These are phyloP conservation scores for Tachypleus tridentatus DNA, from an alignment of 1,140 invertebrate species.

Conservation along the genomic window DNA sequence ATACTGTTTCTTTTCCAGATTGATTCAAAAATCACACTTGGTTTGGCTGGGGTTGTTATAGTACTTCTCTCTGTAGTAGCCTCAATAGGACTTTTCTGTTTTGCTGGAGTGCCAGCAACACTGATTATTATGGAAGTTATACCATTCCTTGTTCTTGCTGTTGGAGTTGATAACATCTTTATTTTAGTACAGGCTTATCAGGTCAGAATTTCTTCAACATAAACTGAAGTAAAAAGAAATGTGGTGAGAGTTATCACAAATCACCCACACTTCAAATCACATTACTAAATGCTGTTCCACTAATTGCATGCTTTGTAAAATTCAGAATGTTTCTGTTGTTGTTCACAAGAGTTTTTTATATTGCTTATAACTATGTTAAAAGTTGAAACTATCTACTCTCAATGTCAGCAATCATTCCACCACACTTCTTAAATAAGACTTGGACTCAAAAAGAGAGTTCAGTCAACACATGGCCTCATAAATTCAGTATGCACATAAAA, in stretches of 20 bases:
- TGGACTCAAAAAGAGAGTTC: no score
- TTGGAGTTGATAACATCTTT: constrained; percentile 93
- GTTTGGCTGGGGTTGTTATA: constrained; percentile 67
- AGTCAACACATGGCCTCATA: no score
- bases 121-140: constrained; percentile 87
- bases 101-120: constrained; percentile 58
- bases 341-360: no score
- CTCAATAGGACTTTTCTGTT: constrained; percentile 76
- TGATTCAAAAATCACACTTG: constrained; percentile 40
- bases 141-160: constrained; percentile 80
- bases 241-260: background rate
- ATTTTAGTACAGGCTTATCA: constrained; percentile 63
- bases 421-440: no score
- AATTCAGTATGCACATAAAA: no score
- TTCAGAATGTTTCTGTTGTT: no score
- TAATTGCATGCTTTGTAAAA: no score
- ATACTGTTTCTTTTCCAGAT: constrained; percentile 41
- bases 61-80: constrained; percentile 67
- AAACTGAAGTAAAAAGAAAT: background rate
- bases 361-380: background rate
- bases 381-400: no score
- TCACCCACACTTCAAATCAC: no score
- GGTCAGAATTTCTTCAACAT: constrained; percentile 19
- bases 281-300: no score
- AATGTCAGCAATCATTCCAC: no score